Evolutionary conservation across 2,888 invertebrate species (phyloP).

Genomic region (Drosophila multiciliata): DNA sequence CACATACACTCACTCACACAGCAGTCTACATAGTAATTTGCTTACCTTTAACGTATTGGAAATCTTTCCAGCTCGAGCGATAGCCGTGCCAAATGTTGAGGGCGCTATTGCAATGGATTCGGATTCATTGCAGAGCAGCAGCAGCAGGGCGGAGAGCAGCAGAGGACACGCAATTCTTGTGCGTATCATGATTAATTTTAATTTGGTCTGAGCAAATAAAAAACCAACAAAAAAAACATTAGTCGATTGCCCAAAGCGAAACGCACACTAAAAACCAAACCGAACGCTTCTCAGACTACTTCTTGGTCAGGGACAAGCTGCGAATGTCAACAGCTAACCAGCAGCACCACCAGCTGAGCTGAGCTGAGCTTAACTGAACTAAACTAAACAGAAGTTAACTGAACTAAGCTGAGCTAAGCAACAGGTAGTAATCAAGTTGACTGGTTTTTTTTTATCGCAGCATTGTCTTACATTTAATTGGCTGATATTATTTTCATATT

Average conservation of each 20-base stretch:
- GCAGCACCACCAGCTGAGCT: slow-evolving; percentile 6
- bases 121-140: slow-evolving; percentile 60
- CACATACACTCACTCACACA: not conserved
- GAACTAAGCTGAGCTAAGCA: slow-evolving; percentile 26
- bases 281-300: slow-evolving; percentile 65
- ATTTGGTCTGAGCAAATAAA: slow-evolving; percentile 56
- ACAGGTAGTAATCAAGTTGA: slow-evolving; percentile 11
- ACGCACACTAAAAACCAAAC: slow-evolving; percentile 30
- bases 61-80: slow-evolving; percentile 84
- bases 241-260: slow-evolving; percentile 49
- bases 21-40: slow-evolving; percentile 2
- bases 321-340: slow-evolving; percentile 72
- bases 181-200: slow-evolving; percentile 64
- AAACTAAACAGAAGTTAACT: slow-evolving; percentile 14
- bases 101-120: slow-evolving; percentile 84
- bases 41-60: slow-evolving; percentile 84
- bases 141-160: slow-evolving; percentile 35
- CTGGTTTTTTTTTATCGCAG: not conserved
- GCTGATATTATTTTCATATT: slow-evolving; percentile 68
- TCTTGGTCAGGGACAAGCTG: slow-evolving; percentile 76
- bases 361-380: not conserved
- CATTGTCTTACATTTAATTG: slow-evolving; percentile 68
- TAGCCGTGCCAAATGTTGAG: slow-evolving; percentile 85
- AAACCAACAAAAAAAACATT: slow-evolving; percentile 64
- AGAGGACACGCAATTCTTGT: slow-evolving; percentile 48